Conservation (phyloP, 2,113 vertebrate species). For the Sebastes schlegelii region DNA sequence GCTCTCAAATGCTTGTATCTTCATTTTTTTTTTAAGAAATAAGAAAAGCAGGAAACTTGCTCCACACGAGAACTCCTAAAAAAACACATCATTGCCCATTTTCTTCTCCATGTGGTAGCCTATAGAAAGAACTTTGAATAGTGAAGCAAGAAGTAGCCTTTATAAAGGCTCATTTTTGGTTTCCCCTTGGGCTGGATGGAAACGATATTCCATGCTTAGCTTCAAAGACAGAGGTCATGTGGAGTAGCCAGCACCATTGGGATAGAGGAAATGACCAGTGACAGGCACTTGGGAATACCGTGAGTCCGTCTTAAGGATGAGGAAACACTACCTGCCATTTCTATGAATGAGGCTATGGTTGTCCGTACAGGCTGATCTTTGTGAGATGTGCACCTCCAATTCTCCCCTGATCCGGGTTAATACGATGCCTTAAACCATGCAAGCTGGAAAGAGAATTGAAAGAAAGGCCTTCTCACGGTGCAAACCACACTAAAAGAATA, state of each 20-base stretch:
- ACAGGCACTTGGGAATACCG: constrained; percentile 32
- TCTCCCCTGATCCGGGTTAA: constrained; percentile 1
- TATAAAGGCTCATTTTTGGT: neutral
- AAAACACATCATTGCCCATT: neutral
- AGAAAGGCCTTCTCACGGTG: neutral
- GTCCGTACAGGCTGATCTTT: constrained; percentile 30
- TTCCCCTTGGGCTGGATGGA: neutral
- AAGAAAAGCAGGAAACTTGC: neutral
- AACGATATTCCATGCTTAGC: constrained; percentile 11
- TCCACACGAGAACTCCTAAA: neutral
- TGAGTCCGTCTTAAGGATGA: constrained; percentile 20
- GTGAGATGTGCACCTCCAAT: neutral
- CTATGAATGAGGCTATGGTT: constrained; percentile 45
- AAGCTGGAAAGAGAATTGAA: neutral
- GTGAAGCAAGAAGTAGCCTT: neutral
- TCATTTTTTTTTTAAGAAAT: neutral
- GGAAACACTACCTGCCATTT: constrained; percentile 48
- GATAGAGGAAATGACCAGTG: constrained; percentile 54
- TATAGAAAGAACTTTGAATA: neutral
- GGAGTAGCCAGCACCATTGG: constrained; percentile 4
- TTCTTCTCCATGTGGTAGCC: neutral
- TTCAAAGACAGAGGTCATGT: constrained; percentile 30
- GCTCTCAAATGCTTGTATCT: neutral
- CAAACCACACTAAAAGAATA: neutral
- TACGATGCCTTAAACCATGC: neutral